phyloP scores from a whole-genome alignment of 2,888 invertebrate species.

The Caenorhabditis wallacei region DNA sequence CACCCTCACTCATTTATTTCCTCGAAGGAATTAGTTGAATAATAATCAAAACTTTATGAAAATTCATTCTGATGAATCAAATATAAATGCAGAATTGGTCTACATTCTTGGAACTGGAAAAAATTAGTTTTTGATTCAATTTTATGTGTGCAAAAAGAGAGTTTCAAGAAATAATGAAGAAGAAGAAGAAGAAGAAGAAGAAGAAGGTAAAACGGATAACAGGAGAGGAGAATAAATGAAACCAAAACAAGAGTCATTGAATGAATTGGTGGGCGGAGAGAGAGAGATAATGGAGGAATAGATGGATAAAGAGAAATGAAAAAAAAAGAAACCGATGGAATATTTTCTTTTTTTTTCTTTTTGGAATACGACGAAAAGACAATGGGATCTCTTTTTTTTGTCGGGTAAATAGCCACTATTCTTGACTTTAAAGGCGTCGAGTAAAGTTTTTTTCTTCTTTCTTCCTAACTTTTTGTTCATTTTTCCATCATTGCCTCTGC shows the following conservation, averaged over 20 bases:
- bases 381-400: constrained; percentile 33
- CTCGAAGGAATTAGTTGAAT: too few relatives aligned
- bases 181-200: neutral
- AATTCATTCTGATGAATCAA: neutral
- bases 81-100: constrained; percentile 5
- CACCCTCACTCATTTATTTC: too few relatives aligned
- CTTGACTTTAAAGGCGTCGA: constrained; percentile 35
- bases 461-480: constrained; percentile 28
- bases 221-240: constrained; percentile 3
- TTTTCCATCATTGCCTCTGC: constrained; percentile 12
- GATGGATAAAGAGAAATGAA: constrained; percentile 30
- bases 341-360: constrained; percentile 19
- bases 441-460: constrained; percentile 23
- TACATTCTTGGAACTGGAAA: too few relatives aligned
- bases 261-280: constrained; percentile 19
- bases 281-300: constrained; percentile 6
- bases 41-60: neutral
- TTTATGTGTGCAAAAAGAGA: too few relatives aligned
- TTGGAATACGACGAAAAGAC: constrained; percentile 47
- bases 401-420: constrained; percentile 45
- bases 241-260: constrained; percentile 45
- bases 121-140: too few relatives aligned
- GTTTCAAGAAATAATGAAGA: neutral
- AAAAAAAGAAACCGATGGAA: constrained; percentile 19
- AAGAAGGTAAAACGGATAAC: neutral